phyloP scores from a whole-genome alignment of 2,113 vertebrate genomes.

The zebrafish (Danio rerio) region GRCz12tu NC_133185.1:38339001-38339500 shows the following conservation, averaged over 20 bases:
- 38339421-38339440: background rate
- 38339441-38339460: background rate
- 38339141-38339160: slow-evolving; percentile 83
- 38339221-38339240: slow-evolving; percentile 81
- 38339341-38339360: background rate
- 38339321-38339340: slow-evolving; percentile 14
- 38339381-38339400: slow-evolving; percentile 1
- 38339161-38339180: slow-evolving; percentile 69
- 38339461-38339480: slow-evolving; percentile 14
- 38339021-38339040: background rate
- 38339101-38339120: slow-evolving; percentile 84
- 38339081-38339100: slow-evolving; percentile 85
- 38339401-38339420: background rate
- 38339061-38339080: slow-evolving; percentile 72
- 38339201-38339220: slow-evolving; percentile 63
- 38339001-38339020: no score
- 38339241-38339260: slow-evolving; percentile 79
- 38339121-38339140: slow-evolving; percentile 86
- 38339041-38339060: slow-evolving; percentile 74
- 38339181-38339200: slow-evolving; percentile 11
- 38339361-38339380: slow-evolving; percentile 9
- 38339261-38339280: slow-evolving; percentile 81
- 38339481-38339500: background rate
- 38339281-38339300: slow-evolving; percentile 82
- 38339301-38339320: slow-evolving; percentile 48